Evolutionary conservation across 2,113 vertebrate genomes (phyloP), one percentile per base, ranked within the genome.

Genomic region (Chunga burmeisteri): DNA sequence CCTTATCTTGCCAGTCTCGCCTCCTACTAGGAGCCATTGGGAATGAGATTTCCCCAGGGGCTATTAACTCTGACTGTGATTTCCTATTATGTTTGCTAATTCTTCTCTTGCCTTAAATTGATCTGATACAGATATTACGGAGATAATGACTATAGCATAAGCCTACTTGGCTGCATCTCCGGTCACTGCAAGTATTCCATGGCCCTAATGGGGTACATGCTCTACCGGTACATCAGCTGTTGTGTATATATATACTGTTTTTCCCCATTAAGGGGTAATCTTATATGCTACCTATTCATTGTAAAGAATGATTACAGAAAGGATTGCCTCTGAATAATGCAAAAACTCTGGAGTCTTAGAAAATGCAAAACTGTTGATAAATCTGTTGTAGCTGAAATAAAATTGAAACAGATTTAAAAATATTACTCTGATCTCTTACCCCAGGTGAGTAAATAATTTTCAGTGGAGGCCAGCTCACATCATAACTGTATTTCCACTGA

Each of bases 311-410:
- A 83, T 82, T 79, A 59, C 86, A 86, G 44, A 47, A 44, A 44
- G 66, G 23, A 42, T 62, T 79, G 63, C 21, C n/a, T 63, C 70
- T 93, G 90, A 90, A 93, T 94, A 94, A 94, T 70, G 73, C 67
- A 94, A 75, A 71, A 71, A 47, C 61, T 46, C 49, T 36, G 25
- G 52, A 75, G 71, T 23, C 62, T 53, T 59, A 55, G 50, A 65
- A 90, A 92, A 90, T 87, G 67, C 63, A 67, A 83, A 81, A 21
- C 56, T 34, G 30, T 49, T 90, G 89, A 92, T 94, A 74, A 80
- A 92, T 92, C 72, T 87, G 40, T 40, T 79, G 66, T 42, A 67
- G 36, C 66, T 50, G 23, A 38, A 90, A 68, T 62, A 61, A 92
- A 82, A 91, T 49, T 80, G 55, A 91, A 82, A 73, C 61, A 82